Conservation (phyloP, 2,113 vertebrate species). For the Eolophus roseicapilla region DNA sequence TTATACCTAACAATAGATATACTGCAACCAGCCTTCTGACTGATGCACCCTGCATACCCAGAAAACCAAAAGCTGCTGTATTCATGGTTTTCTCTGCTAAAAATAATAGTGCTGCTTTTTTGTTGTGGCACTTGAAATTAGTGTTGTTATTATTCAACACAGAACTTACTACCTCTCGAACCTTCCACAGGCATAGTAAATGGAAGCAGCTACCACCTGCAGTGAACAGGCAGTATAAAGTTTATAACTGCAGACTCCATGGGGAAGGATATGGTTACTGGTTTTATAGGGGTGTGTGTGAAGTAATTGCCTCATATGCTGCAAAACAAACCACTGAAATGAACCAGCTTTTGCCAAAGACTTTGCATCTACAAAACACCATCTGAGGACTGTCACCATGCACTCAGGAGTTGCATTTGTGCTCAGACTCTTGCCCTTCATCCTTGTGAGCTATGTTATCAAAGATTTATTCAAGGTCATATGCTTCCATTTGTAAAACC, state of each 20-base stretch:
- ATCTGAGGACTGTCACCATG: neutral
- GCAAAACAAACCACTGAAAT: neutral
- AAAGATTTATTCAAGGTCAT: neutral
- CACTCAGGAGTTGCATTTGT: neutral
- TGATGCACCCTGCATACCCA: too few relatives aligned
- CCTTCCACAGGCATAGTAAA: neutral
- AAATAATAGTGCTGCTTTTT: neutral
- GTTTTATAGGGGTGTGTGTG: neutral
- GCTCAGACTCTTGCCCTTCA: neutral
- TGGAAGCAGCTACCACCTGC: neutral
- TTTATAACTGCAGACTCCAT: neutral
- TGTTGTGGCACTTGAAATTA: neutral
- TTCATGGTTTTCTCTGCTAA: neutral
- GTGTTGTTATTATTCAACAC: neutral
- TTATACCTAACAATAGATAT: neutral
- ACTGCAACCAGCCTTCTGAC: accelerated
- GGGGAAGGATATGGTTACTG: neutral
- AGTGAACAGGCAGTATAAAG: neutral
- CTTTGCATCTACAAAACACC: neutral
- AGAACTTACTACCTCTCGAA: neutral
- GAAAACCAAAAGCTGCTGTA: neutral
- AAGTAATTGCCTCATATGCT: neutral
- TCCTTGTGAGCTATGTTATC: neutral
- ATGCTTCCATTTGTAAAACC: neutral
- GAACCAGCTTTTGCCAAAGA: neutral